phyloP scores from a whole-genome alignment of 2,113 vertebrate genomes.

The Sardina pilchardus region DNA sequence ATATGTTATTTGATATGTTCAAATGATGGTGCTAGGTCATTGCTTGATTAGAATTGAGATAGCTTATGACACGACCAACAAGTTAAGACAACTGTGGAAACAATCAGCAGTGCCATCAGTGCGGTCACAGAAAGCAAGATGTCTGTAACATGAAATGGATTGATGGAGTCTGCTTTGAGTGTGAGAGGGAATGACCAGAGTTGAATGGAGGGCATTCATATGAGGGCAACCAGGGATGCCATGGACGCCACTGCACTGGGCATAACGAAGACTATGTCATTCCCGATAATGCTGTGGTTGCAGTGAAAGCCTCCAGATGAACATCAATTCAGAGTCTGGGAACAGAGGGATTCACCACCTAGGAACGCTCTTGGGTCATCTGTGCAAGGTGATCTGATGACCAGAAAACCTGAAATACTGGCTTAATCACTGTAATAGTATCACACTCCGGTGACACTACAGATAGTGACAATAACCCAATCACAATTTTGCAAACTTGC shows the following conservation, averaged over 20 bases:
- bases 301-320: neutral
- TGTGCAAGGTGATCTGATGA: neutral
- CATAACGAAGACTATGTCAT: neutral
- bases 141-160: neutral
- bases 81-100: neutral
- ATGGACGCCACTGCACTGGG: neutral
- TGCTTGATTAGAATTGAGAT: neutral
- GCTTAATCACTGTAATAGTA: neutral
- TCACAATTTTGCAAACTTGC: neutral
- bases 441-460: neutral
- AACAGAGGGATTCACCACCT: neutral
- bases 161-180: neutral
- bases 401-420: neutral
- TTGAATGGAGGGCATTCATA: neutral
- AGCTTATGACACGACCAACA: neutral
- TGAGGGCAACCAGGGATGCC: neutral
- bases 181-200: neutral
- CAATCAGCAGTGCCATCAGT: neutral
- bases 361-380: neutral
- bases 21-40: neutral
- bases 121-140: neutral
- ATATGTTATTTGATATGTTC: too few relatives aligned
- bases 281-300: neutral
- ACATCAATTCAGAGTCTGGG: neutral
- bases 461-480: neutral